Evolutionary conservation across 2,888 invertebrate genomes (phyloP).

Genomic region (Drosophila kokeensis): DNA sequence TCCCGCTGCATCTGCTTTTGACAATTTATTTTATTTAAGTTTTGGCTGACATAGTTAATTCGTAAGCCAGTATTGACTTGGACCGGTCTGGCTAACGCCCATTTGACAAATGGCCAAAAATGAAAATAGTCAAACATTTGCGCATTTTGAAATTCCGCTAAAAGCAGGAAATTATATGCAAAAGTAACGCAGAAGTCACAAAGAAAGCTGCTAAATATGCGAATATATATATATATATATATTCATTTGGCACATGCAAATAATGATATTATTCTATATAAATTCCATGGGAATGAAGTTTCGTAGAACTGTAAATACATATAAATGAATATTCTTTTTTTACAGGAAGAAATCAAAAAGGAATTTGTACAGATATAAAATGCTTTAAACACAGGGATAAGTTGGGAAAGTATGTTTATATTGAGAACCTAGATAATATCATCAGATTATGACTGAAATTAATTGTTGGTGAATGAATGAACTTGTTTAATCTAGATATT

Average conservation of each 20-base stretch:
- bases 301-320: neutral
- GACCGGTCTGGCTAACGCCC: slow-evolving; percentile 59
- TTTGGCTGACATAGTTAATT: slow-evolving; percentile 73
- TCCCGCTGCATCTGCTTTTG: slow-evolving; percentile 49
- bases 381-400: neutral
- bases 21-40: slow-evolving; percentile 74
- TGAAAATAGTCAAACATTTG: slow-evolving; percentile 42
- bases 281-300: neutral
- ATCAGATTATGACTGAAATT: neutral
- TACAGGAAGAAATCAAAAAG: neutral
- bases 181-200: slow-evolving; percentile 17
- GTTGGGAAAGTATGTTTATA: neutral
- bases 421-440: neutral
- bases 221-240: neutral
- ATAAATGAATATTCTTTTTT: neutral
- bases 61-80: slow-evolving; percentile 35
- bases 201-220: slow-evolving; percentile 1
- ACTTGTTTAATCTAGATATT: neutral
- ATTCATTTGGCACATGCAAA: neutral
- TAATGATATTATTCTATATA: neutral
- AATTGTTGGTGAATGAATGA: neutral
- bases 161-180: slow-evolving; percentile 21
- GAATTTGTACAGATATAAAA: neutral
- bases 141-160: slow-evolving; percentile 43
- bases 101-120: slow-evolving; percentile 73